Conservation (phyloP, 1,140 invertebrate species). For the Branchinecta lindahli region DNA sequence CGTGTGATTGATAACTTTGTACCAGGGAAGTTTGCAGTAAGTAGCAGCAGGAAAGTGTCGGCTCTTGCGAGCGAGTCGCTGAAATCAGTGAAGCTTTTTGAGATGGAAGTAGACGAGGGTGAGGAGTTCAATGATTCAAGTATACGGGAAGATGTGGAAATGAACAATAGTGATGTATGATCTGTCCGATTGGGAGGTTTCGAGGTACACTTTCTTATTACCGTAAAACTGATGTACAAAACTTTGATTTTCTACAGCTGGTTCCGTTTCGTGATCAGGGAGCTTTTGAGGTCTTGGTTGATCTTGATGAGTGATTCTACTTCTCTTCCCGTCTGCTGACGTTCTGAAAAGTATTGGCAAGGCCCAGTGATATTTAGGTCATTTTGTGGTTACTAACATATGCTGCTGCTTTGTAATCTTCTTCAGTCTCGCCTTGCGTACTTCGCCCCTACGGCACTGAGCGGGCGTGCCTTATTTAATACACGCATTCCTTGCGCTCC, state of each 20-base stretch:
- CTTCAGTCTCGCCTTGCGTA: no score
- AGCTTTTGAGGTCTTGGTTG: conserved; percentile 9
- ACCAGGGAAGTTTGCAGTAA: conserved; percentile 57
- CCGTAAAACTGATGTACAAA: neutral
- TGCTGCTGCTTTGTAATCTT: no score
- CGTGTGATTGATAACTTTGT: conserved; percentile 52
- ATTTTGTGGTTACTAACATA: no score
- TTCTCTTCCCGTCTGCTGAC: neutral
- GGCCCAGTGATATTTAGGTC: no score
- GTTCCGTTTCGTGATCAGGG: neutral
- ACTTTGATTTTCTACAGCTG: neutral
- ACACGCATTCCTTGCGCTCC: no score
- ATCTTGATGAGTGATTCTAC: neutral
- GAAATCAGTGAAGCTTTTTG: conserved; percentile 65
- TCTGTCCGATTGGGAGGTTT: conserved; percentile 14
- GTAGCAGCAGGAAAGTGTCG: conserved; percentile 69
- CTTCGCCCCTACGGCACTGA: no score
- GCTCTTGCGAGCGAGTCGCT: conserved; percentile 62
- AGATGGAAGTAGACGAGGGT: conserved; percentile 71
- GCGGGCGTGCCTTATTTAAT: no score
- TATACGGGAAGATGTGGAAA: conserved; percentile 38
- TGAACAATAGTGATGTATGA: conserved; percentile 19
- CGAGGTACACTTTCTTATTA: neutral
- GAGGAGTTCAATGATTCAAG: conserved; percentile 59
- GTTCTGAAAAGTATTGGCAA: no score